Base-by-base conservation (phyloP, 2,113 vertebrate species). In the Tenebrosternarchus preto region DNA sequence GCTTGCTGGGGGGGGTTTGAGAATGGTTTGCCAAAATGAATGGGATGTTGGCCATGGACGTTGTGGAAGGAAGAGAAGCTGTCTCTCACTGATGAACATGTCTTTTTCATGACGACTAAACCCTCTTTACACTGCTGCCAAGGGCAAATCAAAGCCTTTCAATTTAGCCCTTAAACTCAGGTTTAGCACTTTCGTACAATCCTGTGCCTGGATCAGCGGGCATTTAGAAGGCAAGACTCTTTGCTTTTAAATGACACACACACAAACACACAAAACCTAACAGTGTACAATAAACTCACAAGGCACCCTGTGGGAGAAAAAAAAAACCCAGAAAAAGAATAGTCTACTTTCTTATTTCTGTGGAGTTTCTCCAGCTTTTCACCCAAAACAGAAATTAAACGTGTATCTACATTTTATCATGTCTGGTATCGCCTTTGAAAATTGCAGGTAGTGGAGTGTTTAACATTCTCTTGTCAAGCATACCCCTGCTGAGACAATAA, bases 401-500 rank as follows among this genome's bases (percentile, higher is more conserved):
- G 85, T 85, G 91, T 89, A 89, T 90, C 87, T 92, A 90, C 89
- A 90, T 91, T 93, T 92, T 92, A 94, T 93, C 93, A 88, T 92
- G 93, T 93, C 89, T 91, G 90, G 91, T 92, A 94, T 95, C 94
- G 93, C 93, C 95, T 95, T 92, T 91, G 95, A 94, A 94, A 91
- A 95, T 91, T 90, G 90, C 93, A 96, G 95, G 95, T 94, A 93
- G 94, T 73, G 29, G 90, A 93, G 93, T 96, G 94, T 96, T 96
- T 95, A 96, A 94, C 95, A 95, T 95, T 95, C 95, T 93, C 93
- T 94, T 89, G 93, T 96, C 95, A 95, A 94, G 95, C 93, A 90
- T 94, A 91, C 94, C 93, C 96, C 96, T 88, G 95, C 96, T 95
- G 97, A 86, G 96, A 94, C 95, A 95, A 95, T 96, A 97, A 98